Evolutionary conservation across 1,140 invertebrate species (phyloP).

Genomic region (Papilio dardanus): DNA sequence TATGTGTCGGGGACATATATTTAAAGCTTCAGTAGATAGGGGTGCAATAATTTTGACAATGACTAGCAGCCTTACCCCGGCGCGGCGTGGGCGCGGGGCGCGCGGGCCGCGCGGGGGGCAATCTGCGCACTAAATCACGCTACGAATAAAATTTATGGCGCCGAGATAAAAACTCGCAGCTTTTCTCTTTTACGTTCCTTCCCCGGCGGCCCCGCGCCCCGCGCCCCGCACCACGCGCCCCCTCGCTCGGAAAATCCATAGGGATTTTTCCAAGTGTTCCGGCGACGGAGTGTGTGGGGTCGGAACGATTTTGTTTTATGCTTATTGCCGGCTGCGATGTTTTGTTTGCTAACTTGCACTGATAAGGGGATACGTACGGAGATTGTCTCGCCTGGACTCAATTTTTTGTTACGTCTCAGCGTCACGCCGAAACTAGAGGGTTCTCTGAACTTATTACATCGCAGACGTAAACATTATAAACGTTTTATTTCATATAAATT

Average conservation of each 20-base stretch:
- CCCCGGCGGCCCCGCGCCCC: constrained; percentile 56
- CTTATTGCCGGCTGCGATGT: constrained; percentile 78
- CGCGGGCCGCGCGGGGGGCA: constrained; percentile 69
- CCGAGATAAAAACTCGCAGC: constrained; percentile 84
- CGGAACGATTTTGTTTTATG: constrained; percentile 80
- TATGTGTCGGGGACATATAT: constrained; percentile 79
- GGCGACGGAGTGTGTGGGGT: constrained; percentile 78
- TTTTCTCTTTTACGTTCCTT: constrained; percentile 83
- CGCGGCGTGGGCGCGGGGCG: constrained; percentile 78
- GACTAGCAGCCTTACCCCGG: constrained; percentile 80
- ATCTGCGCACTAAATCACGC: constrained; percentile 84
- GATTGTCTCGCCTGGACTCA: constrained; percentile 60
- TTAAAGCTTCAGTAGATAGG: constrained; percentile 82
- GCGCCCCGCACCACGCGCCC: constrained; percentile 37
- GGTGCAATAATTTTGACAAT: constrained; percentile 83
- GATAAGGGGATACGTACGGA: constrained; percentile 72
- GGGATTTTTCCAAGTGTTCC: constrained; percentile 82
- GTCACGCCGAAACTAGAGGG: neutral
- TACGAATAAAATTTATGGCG: constrained; percentile 84
- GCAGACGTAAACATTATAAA: constrained; percentile 19
- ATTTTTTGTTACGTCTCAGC: constrained; percentile 35
- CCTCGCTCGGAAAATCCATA: constrained; percentile 77
- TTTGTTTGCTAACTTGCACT: constrained; percentile 78
- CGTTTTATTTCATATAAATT: constrained; percentile 19
- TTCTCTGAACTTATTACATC: constrained; percentile 28